phyloP scores from a whole-genome alignment of 2,113 vertebrate species.

The Chaetops frenatus region DNA sequence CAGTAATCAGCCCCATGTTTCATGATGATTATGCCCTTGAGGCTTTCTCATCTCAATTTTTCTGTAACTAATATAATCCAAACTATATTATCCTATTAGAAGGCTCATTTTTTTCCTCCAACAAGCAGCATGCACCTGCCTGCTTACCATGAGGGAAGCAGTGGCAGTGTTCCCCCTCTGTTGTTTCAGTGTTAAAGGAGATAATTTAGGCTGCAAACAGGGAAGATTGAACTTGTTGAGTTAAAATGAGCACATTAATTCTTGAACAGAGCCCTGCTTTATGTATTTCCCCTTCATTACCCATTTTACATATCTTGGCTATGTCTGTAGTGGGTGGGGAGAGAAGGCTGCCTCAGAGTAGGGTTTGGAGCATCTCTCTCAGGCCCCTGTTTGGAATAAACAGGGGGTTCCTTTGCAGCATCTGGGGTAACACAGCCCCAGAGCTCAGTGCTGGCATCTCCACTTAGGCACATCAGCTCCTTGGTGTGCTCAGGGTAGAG shows the following conservation, averaged over 20 bases:
- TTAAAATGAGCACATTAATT: not conserved
- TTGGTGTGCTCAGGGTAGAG: not conserved
- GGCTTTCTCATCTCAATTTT: not conserved
- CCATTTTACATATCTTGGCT: not conserved
- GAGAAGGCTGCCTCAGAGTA: not conserved
- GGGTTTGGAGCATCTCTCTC: not conserved
- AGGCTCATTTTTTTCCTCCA: not conserved
- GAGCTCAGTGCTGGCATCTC: not conserved
- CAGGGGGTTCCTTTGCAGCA: not conserved
- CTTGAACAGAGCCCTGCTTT: not conserved
- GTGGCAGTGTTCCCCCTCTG: not conserved
- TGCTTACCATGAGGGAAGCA: not conserved
- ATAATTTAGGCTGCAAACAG: not conserved
- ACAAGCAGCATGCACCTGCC: not conserved
- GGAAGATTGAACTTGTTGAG: not conserved
- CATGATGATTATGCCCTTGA: not conserved
- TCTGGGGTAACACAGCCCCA: not conserved
- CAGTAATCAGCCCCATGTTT: not conserved
- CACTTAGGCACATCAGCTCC: not conserved
- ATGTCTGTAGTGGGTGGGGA: not conserved
- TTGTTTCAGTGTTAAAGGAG: not conserved
- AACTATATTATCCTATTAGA: not conserved
- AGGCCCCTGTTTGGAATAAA: not conserved
- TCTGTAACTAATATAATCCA: not conserved
- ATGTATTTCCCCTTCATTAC: not conserved